Percentiles rank a stretch among this genome's conserved stretches.
Evolutionary conservation across 2,797 vertebrate species (phyloP).

Genomic region (Cirrhinus molitorella): DNA sequence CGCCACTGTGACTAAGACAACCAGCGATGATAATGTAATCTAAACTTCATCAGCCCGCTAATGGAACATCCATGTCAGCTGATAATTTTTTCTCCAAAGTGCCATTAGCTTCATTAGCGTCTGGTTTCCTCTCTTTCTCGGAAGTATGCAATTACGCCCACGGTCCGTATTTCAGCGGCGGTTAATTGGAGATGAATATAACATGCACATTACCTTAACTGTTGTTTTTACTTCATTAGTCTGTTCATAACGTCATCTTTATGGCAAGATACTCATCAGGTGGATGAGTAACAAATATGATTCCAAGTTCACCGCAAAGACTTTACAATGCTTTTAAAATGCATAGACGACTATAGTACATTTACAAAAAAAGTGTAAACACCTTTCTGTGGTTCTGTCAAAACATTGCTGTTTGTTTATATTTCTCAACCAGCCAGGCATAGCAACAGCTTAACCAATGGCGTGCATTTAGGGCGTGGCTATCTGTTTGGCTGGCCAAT

Average conservation of each 20-base stretch:
- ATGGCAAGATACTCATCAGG: background rate
- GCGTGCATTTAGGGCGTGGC: background rate
- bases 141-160: conserved; percentile 40
- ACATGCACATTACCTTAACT: background rate
- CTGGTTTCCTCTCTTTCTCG: conserved; percentile 19
- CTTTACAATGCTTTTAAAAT: background rate
- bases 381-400: conserved; percentile 10
- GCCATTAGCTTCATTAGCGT: conserved; percentile 48
- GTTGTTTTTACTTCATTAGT: conserved; percentile 2
- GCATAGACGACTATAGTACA: too few relatives aligned
- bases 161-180: conserved; percentile 18
- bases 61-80: conserved; percentile 51
- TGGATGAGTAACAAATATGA: background rate
- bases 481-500: background rate
- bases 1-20: conserved; percentile 18
- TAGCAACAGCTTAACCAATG: background rate
- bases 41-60: conserved; percentile 20
- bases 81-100: conserved; percentile 38
- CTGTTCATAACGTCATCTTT: background rate
- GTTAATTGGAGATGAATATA: conserved; percentile 23
- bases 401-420: background rate
- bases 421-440: background rate
- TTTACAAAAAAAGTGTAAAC: background rate
- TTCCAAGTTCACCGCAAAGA: conserved; percentile 2
- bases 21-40: conserved; percentile 21